These are phyloP conservation scores for Myodes glareolus DNA, from an alignment of 2,113 vertebrate genomes.

Conservation along the genomic window DNA sequence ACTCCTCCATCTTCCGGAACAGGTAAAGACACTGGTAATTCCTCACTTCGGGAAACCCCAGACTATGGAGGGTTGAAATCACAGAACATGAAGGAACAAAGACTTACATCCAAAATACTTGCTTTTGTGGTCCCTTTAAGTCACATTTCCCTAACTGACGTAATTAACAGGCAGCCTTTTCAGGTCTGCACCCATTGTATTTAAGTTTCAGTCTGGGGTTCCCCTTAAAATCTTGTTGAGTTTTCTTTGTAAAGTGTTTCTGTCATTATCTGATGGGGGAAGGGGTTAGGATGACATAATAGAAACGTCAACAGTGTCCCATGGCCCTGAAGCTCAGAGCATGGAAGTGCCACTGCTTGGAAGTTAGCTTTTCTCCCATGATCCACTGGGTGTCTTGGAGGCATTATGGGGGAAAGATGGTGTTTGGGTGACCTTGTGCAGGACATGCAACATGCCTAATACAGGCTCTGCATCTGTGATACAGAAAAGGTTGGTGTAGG, in stretches of 20 bases:
- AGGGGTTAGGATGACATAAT: not conserved
- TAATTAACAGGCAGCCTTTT: not conserved
- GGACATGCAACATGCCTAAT: not conserved
- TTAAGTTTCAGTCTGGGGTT: not conserved
- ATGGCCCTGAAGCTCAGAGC: not conserved
- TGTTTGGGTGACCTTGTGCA: not conserved
- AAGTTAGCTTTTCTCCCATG: not conserved
- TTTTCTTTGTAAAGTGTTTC: not conserved
- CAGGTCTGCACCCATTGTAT: not conserved
- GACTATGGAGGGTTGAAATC: not conserved
- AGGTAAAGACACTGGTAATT: conserved; percentile 80
- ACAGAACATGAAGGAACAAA: not conserved
- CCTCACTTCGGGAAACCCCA: not conserved
- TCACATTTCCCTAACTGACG: not conserved
- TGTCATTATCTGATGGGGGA: not conserved
- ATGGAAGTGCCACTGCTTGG: not conserved
- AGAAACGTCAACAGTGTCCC: not conserved
- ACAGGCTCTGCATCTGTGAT: not conserved
- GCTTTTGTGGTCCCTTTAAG: not conserved
- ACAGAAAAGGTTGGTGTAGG: not conserved
- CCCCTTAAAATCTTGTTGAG: not conserved
- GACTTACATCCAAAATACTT: not conserved
- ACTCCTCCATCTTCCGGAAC: conserved; percentile 94
- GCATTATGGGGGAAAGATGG: not conserved
- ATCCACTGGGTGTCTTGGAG: not conserved